Conservation (phyloP, 1,140 invertebrate species). For the Heliconius melpomene region DNA sequence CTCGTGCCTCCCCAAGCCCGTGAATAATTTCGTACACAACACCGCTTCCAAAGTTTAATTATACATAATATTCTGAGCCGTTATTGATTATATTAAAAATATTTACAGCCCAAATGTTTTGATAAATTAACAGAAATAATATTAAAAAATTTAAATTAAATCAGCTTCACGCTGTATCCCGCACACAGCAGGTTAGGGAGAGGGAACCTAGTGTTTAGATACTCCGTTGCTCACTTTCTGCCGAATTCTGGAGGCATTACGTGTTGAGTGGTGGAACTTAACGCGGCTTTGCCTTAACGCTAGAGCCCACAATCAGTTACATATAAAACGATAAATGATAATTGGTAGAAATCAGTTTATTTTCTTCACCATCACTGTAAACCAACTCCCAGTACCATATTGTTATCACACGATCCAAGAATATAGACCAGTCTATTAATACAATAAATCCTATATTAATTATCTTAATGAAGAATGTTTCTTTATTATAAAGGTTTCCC, state of each 20-base stretch:
- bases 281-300: too few species aligned
- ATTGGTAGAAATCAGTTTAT: too few species aligned
- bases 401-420: not conserved
- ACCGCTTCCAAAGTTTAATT: constrained; percentile 21
- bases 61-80: constrained; percentile 3
- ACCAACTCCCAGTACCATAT: too few species aligned
- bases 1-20: constrained; percentile 12
- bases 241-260: too few species aligned
- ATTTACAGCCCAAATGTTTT: not conserved
- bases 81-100: constrained; percentile 18
- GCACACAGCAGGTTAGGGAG: too few species aligned
- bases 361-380: not conserved
- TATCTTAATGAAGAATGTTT: not conserved
- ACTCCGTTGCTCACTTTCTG: rapidly evolving
- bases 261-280: too few species aligned
- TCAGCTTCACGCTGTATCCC: not conserved
- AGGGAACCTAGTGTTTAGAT: too few species aligned
- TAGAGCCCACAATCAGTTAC: too few species aligned
- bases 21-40: constrained; percentile 25
- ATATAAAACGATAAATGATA: too few species aligned
- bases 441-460: not conserved
- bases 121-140: not conserved
- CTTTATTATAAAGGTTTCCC: not conserved
- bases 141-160: too few species aligned
- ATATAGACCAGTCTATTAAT: not conserved